These are phyloP conservation scores for Muntiacus reevesi DNA, from an alignment of 2,113 vertebrate genomes.

Conservation along the genomic window DNA sequence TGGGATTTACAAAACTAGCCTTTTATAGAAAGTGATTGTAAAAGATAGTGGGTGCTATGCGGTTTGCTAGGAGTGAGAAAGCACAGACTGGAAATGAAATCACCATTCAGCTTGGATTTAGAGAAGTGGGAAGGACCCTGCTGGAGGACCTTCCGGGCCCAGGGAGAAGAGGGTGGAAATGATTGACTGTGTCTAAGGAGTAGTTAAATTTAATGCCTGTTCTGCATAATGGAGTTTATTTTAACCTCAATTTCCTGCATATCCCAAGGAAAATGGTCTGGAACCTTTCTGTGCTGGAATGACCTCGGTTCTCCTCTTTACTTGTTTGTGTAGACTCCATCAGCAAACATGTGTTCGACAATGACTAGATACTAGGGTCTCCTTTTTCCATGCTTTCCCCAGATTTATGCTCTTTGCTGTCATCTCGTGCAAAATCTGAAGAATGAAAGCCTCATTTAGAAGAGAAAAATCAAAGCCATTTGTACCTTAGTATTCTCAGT, in stretches of 20 bases:
- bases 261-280: not conserved
- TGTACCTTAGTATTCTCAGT: not conserved
- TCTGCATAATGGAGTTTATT: not conserved
- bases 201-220: not conserved
- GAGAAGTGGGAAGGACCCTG: not conserved
- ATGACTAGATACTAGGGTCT: not conserved
- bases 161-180: not conserved
- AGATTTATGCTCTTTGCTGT: not conserved
- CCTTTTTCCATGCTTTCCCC: not conserved
- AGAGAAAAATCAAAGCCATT: not conserved
- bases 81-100: not conserved
- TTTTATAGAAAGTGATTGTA: not conserved
- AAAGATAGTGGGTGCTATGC: not conserved
- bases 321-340: not conserved
- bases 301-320: not conserved
- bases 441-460: not conserved
- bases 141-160: not conserved
- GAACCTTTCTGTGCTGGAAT: not conserved
- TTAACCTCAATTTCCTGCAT: not conserved
- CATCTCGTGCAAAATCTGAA: not conserved
- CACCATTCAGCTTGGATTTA: not conserved
- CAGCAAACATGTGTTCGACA: accelerated
- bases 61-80: not conserved
- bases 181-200: not conserved
- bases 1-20: not conserved